A percentile compares a stretch with the other conserved stretches of the same genome.
These are phyloP conservation scores for Drosophila subquinaria DNA, from an alignment of 2,888 invertebrate genomes.

Conservation along the genomic window DNA sequence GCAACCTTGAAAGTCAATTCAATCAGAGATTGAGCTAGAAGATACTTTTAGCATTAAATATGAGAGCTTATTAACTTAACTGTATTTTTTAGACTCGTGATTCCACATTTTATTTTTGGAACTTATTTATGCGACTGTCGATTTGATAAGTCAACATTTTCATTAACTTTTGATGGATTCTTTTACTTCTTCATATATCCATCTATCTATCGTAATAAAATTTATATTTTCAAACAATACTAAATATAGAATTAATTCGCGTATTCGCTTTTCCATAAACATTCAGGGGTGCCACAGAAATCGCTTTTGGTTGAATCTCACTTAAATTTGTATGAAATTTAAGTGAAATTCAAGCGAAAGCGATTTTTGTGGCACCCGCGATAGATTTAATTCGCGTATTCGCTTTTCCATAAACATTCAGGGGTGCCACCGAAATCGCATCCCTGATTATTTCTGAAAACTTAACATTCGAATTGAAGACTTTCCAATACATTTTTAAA, in stretches of 20 bases:
- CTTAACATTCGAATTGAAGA: too few relatives aligned
- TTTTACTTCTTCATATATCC: not conserved
- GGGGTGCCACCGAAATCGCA: too few relatives aligned
- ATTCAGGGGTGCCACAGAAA: too few relatives aligned
- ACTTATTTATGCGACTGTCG: not conserved
- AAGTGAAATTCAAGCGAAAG: too few relatives aligned
- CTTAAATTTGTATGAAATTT: too few relatives aligned
- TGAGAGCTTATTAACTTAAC: not conserved
- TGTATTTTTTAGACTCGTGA: not conserved
- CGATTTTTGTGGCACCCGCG: too few relatives aligned
- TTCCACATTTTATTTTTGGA: constrained; percentile 1
- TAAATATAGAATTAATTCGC: not conserved
- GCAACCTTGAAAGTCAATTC: constrained; percentile 46
- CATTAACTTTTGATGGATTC: not conserved
- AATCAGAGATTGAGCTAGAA: not conserved
- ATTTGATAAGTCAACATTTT: not conserved
- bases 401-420: too few relatives aligned
- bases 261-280: too few relatives aligned
- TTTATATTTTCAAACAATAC: not conserved
- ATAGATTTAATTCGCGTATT: too few relatives aligned
- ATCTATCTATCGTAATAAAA: not conserved
- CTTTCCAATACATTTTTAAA: too few relatives aligned
- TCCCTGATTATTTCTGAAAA: too few relatives aligned
- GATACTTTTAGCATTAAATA: constrained; percentile 5
- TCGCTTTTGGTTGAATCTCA: too few relatives aligned